Evolutionary conservation across 2,888 invertebrate genomes (phyloP), one percentile per base, ranked within the genome.

Genomic region (Augochlorella aurata): DNA sequence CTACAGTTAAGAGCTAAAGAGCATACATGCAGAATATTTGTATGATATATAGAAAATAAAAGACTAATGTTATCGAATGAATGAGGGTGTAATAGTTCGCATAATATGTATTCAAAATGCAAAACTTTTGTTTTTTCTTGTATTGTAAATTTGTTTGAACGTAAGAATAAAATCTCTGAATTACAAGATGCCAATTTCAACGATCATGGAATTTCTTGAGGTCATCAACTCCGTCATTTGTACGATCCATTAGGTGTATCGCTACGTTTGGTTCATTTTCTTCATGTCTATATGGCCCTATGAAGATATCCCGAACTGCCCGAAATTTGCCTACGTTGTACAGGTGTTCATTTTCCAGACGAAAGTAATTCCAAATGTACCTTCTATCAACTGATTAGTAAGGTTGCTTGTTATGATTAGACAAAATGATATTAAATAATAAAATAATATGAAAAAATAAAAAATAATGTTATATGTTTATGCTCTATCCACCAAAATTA

Each of bases 331-430:
- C 96, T 93, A 96, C 96, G 92, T 96, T 96, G 93, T 96, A 96
- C 68, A 96, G 93, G 91, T 96, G 96, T 90, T 96, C 96, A 92
- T 96, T 96, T 93, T 96, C 96, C 85, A 96, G 92, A 45, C 96
- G 96, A 93, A 96, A 96, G 91, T 95, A 96, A 91, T 96, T 96
- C 96, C 96, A 96, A 4, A 96, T 94, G 93, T 96, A 96, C 79
- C 96, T 92, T 89, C 94, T 94, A 88, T 74, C 72, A 84, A 87
- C 85, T 87, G 73, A 86, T 88, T 88, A 82, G 81, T 85, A 82
- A 83, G 85, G 67, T 72, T 76, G 21, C 65, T 70, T 47, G 47
- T 71, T 71, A 67, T 29, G n/a, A 16, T 58, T 69, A 82, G 49
- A 52, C 24, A 72, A 50, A 61, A 45, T 21, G 14, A 29, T 61